Conservation (phyloP, 2,888 invertebrate species). For the Protonemura montana region DNA sequence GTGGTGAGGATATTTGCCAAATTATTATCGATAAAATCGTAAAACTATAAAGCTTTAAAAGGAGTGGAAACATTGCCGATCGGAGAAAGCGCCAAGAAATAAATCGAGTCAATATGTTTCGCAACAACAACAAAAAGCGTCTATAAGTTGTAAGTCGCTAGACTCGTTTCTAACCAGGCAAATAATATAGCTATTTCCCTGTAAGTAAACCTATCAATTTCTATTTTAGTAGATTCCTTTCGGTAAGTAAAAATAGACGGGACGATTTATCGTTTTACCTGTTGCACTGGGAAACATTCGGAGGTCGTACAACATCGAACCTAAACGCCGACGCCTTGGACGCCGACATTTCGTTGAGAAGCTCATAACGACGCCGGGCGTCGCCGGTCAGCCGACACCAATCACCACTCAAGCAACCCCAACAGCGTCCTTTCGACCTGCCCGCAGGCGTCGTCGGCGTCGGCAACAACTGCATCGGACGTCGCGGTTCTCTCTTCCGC, state of each 20-base stretch:
- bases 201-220: neutral
- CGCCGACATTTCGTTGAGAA: constrained; percentile 9
- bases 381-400: constrained; percentile 10
- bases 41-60: neutral
- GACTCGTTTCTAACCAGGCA: neutral
- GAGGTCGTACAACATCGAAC: constrained; percentile 30
- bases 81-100: constrained; percentile 7
- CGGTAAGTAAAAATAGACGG: neutral
- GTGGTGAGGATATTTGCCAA: neutral
- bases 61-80: neutral
- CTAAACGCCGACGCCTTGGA: constrained; percentile 26
- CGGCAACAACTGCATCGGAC: neutral
- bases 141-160: neutral
- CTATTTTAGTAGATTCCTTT: neutral
- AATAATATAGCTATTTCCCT: neutral
- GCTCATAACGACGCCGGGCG: constrained; percentile 19
- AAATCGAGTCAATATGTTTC: neutral
- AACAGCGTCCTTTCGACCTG: constrained; percentile 2
- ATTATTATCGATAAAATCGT: neutral
- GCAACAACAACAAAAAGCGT: neutral
- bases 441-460: neutral
- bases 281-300: constrained; percentile 17
- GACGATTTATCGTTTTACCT: constrained; percentile 17
- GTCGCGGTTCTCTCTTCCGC: constrained; percentile 13
- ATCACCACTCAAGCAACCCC: constrained; percentile 20